Base-by-base conservation (phyloP, 2,797 vertebrate species). In the Coregonus sp. region DNA sequence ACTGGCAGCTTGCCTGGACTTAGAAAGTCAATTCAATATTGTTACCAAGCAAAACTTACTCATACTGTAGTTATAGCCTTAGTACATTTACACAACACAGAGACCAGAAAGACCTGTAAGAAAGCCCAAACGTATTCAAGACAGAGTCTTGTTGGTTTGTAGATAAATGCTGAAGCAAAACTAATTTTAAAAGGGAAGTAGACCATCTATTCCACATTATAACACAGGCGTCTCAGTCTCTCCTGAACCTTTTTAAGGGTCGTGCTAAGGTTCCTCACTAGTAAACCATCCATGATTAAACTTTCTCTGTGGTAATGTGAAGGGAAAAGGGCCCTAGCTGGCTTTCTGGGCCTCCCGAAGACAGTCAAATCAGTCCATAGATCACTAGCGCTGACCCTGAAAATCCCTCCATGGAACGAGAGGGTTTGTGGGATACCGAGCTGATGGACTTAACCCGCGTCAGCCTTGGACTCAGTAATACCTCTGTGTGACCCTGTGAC, bases 51-150 rank as follows among this genome's bases (percentile, higher is more conserved):
- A 61, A 61, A 20, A 61, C 59, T 9, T 20, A 47, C 40, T 47
- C 40, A 61, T 12, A 25, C 59, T 54, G 15, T 61, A 61, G 59
- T 61, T 25, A 61, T 11, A 61, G 59, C 59, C 59, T 61, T 20
- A 25, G 59, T 11, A 9, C 7, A 20, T 61, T 25, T 20, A 20
- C 59, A 61, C 7, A 61, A 61, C 25, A 61, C 59, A 20, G 59
- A 61, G n/a, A 61, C 20, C 59, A 61, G 59, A 9, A 61, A 61
- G 59, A 25, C 25, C 1, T 25, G 18, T 20, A 7, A 96, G 92
- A 74, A 99, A 99, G 97, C 97, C 99, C 92, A 96, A 2, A 37
- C 11, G 15, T 31, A 12, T 31, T 61, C 16, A 29, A 65, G n/a
- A 6, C 50, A 1, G 50, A 51, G 50, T 51, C 50, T 7, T 15